Evolutionary conservation across 1,140 invertebrate species (phyloP).

Genomic region (Caerostris darwini): DNA sequence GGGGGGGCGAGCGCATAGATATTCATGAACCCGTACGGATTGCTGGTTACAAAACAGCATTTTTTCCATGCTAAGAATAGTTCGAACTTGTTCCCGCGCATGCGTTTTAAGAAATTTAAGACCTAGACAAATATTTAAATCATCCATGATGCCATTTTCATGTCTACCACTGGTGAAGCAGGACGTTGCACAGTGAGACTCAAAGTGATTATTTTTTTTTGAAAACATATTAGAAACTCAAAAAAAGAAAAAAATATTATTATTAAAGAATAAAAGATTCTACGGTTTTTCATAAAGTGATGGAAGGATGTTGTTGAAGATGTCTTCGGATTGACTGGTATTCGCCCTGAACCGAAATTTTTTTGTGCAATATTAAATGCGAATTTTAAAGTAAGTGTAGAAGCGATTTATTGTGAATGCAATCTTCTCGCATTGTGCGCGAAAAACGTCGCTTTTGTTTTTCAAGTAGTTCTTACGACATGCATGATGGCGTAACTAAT

Average conservation of each 20-base stretch:
- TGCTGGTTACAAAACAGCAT: conserved; percentile 29
- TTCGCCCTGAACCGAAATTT: neutral
- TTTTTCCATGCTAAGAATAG: conserved; percentile 64
- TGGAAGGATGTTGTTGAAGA: neutral
- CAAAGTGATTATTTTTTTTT: neutral
- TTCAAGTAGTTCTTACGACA: conserved; percentile 2
- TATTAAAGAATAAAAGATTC: too few species aligned
- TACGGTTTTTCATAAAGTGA: neutral
- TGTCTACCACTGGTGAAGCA: neutral
- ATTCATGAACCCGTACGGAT: neutral
- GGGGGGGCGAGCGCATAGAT: neutral
- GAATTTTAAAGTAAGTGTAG: neutral
- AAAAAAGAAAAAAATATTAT: too few species aligned
- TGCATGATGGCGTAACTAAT: conserved; percentile 47
- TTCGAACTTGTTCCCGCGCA: conserved; percentile 42
- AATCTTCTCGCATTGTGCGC: neutral
- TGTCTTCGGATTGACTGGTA: neutral
- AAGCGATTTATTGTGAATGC: neutral
- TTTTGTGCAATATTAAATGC: neutral
- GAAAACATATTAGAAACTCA: too few species aligned
- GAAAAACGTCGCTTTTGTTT: neutral
- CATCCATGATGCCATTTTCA: conserved; percentile 41
- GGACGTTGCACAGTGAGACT: neutral
- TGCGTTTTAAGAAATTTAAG: conserved; percentile 51
- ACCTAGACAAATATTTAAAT: conserved; percentile 71